phyloP scores from a whole-genome alignment of 2,797 vertebrate species.

The Sebastes jordani region DNA sequence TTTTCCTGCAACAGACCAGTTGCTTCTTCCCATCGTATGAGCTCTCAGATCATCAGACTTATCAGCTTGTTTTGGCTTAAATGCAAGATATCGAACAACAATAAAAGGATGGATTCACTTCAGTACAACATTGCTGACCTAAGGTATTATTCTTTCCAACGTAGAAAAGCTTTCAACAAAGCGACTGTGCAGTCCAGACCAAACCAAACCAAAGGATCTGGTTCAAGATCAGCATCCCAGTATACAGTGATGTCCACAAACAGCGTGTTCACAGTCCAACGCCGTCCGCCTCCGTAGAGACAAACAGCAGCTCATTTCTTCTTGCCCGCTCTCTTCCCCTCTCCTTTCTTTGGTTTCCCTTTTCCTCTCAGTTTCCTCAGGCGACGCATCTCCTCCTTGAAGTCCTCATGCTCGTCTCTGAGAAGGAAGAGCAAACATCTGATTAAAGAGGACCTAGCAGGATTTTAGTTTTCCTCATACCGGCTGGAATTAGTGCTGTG shows the following conservation, averaged over 20 bases:
- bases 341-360: slow-evolving; percentile 92
- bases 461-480: neutral
- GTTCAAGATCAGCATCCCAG: neutral
- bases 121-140: neutral
- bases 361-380: slow-evolving; percentile 93
- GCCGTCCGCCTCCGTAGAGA: neutral
- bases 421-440: neutral
- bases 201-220: neutral
- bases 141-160: neutral
- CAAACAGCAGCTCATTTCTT: slow-evolving; percentile 81
- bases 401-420: slow-evolving; percentile 97
- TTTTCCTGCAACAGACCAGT: neutral
- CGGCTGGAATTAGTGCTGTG: neutral
- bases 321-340: slow-evolving; percentile 92
- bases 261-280: neutral
- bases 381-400: slow-evolving; percentile 92
- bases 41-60: neutral
- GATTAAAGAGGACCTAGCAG: neutral
- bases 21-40: neutral
- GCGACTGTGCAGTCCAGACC: neutral
- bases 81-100: neutral
- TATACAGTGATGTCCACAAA: neutral
- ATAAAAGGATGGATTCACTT: neutral
- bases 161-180: neutral
- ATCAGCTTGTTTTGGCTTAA: neutral